Evolutionary conservation across 2,797 vertebrate species (phyloP).

Genomic region (Tamandua tetradactyla): DNA sequence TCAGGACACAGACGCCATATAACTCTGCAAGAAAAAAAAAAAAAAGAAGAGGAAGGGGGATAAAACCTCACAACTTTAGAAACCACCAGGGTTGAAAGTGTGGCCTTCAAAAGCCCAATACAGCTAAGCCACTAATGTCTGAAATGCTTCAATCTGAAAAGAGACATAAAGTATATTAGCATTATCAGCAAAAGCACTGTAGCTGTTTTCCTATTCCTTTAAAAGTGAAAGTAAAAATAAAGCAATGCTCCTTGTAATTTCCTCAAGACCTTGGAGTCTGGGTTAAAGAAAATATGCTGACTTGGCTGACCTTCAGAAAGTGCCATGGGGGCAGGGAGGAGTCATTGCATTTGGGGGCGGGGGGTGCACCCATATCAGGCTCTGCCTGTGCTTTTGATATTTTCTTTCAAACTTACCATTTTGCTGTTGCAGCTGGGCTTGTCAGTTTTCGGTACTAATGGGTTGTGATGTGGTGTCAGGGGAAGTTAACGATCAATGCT

Average conservation of each 20-base stretch:
- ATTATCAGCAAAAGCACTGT: slow-evolving; percentile 65
- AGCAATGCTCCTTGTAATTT: background rate
- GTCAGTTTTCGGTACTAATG: slow-evolving; percentile 89
- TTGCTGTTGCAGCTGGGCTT: slow-evolving; percentile 85
- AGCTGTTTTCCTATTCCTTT: slow-evolving; percentile 63
- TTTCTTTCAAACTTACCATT: slow-evolving; percentile 86
- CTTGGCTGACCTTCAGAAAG: slow-evolving; percentile 75
- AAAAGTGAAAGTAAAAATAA: slow-evolving; percentile 60
- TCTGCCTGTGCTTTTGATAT: slow-evolving; percentile 76
- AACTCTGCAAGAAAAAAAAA: background rate
- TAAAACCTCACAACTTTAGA: background rate
- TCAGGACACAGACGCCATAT: slow-evolving; percentile 19
- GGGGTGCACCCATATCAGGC: slow-evolving; percentile 72
- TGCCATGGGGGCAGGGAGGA: slow-evolving; percentile 26
- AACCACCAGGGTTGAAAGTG: slow-evolving; percentile 23
- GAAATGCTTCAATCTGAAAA: slow-evolving; percentile 52
- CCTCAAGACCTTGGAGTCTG: slow-evolving; percentile 35
- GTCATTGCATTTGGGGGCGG: background rate
- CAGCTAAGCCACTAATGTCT: slow-evolving; percentile 58
- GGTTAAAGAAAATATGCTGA: slow-evolving; percentile 72
- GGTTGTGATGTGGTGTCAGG: slow-evolving; percentile 88
- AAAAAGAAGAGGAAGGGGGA: background rate
- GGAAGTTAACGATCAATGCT: slow-evolving; percentile 88
- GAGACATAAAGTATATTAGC: background rate
- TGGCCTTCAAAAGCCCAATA: slow-evolving; percentile 43